Evolutionary conservation across 1,140 invertebrate genomes (phyloP).

Genomic region (Oscheius sp.): DNA sequence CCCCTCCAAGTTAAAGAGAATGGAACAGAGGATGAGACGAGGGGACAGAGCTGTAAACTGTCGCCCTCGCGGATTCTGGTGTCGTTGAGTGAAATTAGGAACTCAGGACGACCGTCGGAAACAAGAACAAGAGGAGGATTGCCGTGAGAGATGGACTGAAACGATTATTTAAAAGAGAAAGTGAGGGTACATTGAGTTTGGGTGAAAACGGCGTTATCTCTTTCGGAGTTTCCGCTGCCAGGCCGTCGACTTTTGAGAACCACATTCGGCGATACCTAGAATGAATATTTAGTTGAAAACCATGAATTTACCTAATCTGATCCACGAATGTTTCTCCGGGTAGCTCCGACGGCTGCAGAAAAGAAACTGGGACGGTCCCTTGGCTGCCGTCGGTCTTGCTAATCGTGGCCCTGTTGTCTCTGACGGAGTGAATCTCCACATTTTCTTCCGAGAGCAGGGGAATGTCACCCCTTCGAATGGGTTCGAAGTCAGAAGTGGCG

Average conservation of each 20-base stretch:
- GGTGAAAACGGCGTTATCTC: not conserved
- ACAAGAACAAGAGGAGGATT: not conserved
- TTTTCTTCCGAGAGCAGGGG: conserved; percentile 9
- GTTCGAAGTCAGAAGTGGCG: not conserved
- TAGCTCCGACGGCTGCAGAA: conserved; percentile 9
- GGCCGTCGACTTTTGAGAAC: conserved; percentile 5
- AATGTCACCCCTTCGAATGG: not conserved
- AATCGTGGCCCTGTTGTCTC: conserved; percentile 10
- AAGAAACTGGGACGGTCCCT: conserved; percentile 17
- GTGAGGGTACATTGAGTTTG: not conserved
- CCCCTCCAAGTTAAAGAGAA: conserved; percentile 17
- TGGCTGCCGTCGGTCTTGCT: conserved; percentile 1
- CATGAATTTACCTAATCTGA: conserved; percentile 18
- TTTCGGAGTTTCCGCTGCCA: not conserved
- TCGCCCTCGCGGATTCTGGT: conserved; percentile 17
- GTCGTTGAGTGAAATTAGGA: conserved; percentile 13
- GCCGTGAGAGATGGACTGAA: not conserved
- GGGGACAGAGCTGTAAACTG: conserved; percentile 10
- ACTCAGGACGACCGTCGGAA: conserved; percentile 11
- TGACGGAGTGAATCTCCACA: conserved; percentile 7
- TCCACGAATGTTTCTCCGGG: conserved; percentile 15
- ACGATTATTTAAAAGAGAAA: not conserved
- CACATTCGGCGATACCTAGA: conserved; percentile 24
- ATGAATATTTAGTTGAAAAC: not conserved
- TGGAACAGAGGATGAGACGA: conserved; percentile 4